Conservation (phyloP, 2,113 vertebrate species). For the Colossoma macropomum region DNA sequence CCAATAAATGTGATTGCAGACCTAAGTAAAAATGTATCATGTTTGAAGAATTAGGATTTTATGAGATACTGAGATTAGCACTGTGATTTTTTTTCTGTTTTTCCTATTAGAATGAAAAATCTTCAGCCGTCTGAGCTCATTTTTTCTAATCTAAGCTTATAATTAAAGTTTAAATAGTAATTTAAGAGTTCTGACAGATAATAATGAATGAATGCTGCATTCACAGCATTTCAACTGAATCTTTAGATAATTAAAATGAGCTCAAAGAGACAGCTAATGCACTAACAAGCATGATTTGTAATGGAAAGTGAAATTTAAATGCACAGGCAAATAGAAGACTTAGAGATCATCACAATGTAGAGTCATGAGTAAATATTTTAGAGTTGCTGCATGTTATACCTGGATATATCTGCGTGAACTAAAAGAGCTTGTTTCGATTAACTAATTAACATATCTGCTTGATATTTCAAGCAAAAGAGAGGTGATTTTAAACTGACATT, state of each 20-base stretch:
- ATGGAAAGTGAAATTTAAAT: neutral
- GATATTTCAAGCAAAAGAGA: slow-evolving; percentile 18
- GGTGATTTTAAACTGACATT: slow-evolving; percentile 10
- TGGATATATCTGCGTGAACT: neutral
- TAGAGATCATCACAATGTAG: neutral
- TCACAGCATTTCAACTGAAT: neutral
- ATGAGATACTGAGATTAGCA: slow-evolving; percentile 36
- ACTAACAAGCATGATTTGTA: neutral
- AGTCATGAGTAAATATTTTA: neutral
- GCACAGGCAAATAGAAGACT: neutral
- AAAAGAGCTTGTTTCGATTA: neutral
- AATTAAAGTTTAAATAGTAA: slow-evolving; percentile 1
- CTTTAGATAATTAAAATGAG: neutral
- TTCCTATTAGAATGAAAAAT: slow-evolving; percentile 16
- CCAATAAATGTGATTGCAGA: neutral
- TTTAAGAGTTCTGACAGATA: slow-evolving; percentile 7
- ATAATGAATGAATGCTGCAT: neutral
- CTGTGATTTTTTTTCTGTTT: neutral
- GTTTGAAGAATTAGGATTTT: neutral
- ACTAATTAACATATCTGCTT: slow-evolving; percentile 8
- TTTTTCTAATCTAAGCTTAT: neutral
- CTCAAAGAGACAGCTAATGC: neutral
- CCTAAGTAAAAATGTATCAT: neutral
- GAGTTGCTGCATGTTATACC: neutral
- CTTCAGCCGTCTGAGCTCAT: neutral